These are phyloP conservation scores for Leucozona laternaria DNA, from an alignment of 2,888 invertebrate genomes.

Conservation along the genomic window DNA sequence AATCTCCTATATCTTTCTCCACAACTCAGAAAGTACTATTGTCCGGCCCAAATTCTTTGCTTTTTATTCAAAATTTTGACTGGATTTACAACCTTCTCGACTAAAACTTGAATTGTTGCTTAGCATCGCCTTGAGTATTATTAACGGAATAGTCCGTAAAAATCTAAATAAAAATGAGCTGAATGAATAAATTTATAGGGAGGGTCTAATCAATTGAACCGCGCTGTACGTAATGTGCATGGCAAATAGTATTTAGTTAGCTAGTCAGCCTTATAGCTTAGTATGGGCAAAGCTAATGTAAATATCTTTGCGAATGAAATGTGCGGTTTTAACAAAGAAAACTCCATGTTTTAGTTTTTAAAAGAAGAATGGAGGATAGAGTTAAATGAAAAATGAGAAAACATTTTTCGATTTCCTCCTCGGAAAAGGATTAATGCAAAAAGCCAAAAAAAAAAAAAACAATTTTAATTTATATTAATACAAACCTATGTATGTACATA, in stretches of 20 bases:
- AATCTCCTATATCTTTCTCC: too few species aligned
- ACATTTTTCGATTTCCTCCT: conserved; percentile 31
- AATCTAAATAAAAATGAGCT: too few species aligned
- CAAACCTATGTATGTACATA: too few species aligned
- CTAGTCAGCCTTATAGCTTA: background rate
- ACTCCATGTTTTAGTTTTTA: conserved; percentile 1
- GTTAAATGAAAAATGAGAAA: conserved; percentile 30
- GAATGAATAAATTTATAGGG: background rate
- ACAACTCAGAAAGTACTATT: too few species aligned
- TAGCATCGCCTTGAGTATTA: too few species aligned
- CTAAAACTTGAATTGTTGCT: too few species aligned
- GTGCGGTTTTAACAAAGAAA: conserved; percentile 15
- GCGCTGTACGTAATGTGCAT: conserved; percentile 4
- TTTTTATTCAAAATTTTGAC: too few species aligned
- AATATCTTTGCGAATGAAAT: conserved; percentile 11
- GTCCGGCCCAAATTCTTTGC: too few species aligned
- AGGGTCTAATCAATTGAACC: background rate
- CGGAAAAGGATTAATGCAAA: conserved; percentile 19
- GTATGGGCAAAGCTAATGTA: conserved; percentile 13
- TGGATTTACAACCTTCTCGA: too few species aligned
- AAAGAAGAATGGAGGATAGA: background rate
- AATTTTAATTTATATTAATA: too few species aligned
- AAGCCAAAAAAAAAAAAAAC: background rate
- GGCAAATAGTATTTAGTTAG: conserved; percentile 16
- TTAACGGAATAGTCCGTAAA: background rate